Conservation (phyloP, 2,797 vertebrate species). For the Enteromius argenteus region DNA sequence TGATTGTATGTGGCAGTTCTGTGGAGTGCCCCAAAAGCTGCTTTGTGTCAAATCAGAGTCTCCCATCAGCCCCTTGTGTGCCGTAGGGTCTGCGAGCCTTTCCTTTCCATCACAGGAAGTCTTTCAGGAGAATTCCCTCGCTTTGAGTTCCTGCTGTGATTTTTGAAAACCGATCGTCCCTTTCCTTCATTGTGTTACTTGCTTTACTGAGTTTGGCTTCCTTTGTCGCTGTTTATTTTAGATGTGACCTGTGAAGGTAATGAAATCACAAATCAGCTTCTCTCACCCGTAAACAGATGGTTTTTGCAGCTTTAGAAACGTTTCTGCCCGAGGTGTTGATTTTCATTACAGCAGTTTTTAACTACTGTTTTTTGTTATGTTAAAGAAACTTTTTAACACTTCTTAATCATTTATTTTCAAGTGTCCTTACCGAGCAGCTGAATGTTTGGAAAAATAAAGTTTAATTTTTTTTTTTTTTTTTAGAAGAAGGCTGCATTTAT, state of each 20-base stretch:
- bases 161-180: slow-evolving; percentile 59
- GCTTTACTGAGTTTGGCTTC: slow-evolving; percentile 64
- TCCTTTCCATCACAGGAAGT: slow-evolving; percentile 57
- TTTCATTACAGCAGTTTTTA: slow-evolving; percentile 2
- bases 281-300: slow-evolving; percentile 14
- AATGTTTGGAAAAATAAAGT: neutral
- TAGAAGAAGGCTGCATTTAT: neutral
- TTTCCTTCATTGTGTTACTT: slow-evolving; percentile 65
- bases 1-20: slow-evolving; percentile 69
- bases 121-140: slow-evolving; percentile 49
- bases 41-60: slow-evolving; percentile 65
- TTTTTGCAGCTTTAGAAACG: slow-evolving; percentile 1
- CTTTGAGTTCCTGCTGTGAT: slow-evolving; percentile 54
- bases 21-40: slow-evolving; percentile 61
- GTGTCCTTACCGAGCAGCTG: neutral
- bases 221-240: slow-evolving; percentile 65
- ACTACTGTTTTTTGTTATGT: neutral
- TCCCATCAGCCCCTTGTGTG: slow-evolving; percentile 57
- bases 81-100: slow-evolving; percentile 64
- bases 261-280: slow-evolving; percentile 61
- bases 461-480: too few relatives aligned
- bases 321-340: neutral
- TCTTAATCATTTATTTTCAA: neutral
- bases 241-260: slow-evolving; percentile 71
- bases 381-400: neutral